Percentiles rank a stretch among this genome's conserved stretches.
These are phyloP conservation scores for Liparis tanakae DNA, from an alignment of 2,797 vertebrate species.

Conservation along the genomic window DNA sequence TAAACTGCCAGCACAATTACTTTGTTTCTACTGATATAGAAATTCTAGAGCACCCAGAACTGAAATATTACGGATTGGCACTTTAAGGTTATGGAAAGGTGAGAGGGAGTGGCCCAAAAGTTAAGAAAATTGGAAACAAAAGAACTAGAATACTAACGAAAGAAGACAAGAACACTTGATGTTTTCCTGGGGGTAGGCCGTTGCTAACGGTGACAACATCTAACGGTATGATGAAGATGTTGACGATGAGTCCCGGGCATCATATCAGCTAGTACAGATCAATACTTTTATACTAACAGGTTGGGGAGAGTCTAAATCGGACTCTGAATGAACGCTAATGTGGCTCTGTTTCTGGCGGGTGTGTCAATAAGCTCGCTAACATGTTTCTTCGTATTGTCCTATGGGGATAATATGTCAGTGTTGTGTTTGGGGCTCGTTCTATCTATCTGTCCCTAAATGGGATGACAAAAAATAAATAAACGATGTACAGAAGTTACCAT, in stretches of 20 bases:
- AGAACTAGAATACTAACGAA: too few species aligned
- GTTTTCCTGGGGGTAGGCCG: too few species aligned
- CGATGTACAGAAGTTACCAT: conserved; percentile 10
- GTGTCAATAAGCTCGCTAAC: background rate
- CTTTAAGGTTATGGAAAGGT: too few species aligned
- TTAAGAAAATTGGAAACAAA: too few species aligned
- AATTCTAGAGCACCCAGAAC: background rate
- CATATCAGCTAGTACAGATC: background rate
- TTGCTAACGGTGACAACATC: background rate
- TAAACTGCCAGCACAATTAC: too few species aligned
- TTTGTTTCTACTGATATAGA: too few species aligned
- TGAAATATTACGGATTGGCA: background rate
- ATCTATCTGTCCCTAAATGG: background rate
- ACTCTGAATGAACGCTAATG: background rate
- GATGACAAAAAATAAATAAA: too few species aligned
- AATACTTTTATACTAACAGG: background rate
- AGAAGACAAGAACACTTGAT: too few species aligned
- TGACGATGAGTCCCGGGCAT: background rate
- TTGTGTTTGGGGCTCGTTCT: background rate
- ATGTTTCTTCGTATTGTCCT: background rate
- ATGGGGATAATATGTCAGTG: background rate
- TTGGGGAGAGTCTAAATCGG: background rate
- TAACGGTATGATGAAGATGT: background rate
- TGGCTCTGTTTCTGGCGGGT: background rate
- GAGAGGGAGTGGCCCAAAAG: too few species aligned